Evolutionary conservation across 2,888 invertebrate genomes (phyloP), one percentile per base, ranked within the genome.

Genomic region (Augochlorella aurata): DNA sequence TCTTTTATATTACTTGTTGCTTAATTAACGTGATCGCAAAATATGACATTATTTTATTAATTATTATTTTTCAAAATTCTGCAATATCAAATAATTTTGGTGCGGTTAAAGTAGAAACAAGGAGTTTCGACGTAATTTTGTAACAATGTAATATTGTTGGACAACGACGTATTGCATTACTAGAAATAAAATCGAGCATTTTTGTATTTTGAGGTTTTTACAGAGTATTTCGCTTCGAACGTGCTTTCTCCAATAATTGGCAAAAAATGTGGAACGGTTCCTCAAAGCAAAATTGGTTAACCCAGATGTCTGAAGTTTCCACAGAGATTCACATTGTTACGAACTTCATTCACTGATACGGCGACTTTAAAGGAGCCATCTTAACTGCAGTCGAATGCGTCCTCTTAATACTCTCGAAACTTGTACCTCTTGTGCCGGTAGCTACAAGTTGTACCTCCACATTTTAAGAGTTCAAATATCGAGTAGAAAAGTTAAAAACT

Each of bases 241-340:
- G 7, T 24, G 58, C 24, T 58, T 16, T 24, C 24, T 38, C 8
- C 18, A 61, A 18, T 61, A 38, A 61, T 38, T 16, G 61, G 29
- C 8, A 38, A 61, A 58, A 61, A 61, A 61, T 61, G n/a, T 45
- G 29, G n/a, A 21, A 52, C n/a, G 54, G 18, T 21, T 54, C 49
- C 65, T 14, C 63, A 63, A n/a, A 8, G 8, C 44, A 68, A 69
- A 79, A 73, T 54, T 69, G 65, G 21, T 44, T 65, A 16, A 73
- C 63, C 50, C n/a, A 66, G 10, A 14, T 38, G 16, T 44, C 67
- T 24, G 44, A 58, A 66, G 58, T 61, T 73, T 68, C 78, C 68
- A 49, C 50, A 16, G 50, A 63, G 49, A 45, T 38, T 47, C 45
- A 49, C 24, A 49, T 38, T 61, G 47, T 50, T 38, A 38, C 61